These are phyloP conservation scores for Zoroaster sp. DNA, from an alignment of 53 echinoderm and acorn worm species.

Conservation along the genomic window DNA sequence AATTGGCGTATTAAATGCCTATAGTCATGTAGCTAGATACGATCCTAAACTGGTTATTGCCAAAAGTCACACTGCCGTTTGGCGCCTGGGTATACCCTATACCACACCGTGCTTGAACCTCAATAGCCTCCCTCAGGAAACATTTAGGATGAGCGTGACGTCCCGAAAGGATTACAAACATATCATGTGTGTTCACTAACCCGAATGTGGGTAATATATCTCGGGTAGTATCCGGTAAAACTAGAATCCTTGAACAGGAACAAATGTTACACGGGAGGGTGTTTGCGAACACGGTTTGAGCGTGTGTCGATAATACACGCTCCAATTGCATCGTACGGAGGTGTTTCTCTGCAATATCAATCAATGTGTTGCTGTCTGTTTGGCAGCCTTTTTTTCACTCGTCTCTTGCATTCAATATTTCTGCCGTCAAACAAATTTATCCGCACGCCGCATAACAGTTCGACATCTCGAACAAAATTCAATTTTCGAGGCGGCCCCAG, in stretches of 20 bases:
- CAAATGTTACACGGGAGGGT: too few species aligned
- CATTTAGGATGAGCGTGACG: background rate
- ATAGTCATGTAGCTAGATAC: too few species aligned
- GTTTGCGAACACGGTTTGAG: background rate
- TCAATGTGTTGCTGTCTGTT: constrained; percentile 15
- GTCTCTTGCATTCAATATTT: background rate
- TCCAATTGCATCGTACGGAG: background rate
- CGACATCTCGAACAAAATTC: background rate
- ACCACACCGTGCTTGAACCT: too few species aligned
- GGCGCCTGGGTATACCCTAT: too few species aligned
- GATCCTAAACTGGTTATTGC: too few species aligned
- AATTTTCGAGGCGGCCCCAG: background rate
- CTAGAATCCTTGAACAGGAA: background rate
- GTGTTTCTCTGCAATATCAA: constrained; percentile 11
- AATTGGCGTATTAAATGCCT: too few species aligned
- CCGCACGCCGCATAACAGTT: background rate
- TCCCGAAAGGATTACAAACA: background rate
- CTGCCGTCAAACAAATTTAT: background rate
- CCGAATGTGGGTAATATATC: background rate
- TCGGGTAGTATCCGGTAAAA: background rate
- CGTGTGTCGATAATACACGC: background rate
- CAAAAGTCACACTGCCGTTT: too few species aligned
- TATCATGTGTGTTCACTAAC: background rate
- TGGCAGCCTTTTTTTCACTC: background rate
- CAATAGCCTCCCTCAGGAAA: too few species aligned